Evolutionary conservation across 2,113 vertebrate genomes (phyloP), one percentile per base, ranked within the genome.

Genomic region (Phaethon lepturus): DNA sequence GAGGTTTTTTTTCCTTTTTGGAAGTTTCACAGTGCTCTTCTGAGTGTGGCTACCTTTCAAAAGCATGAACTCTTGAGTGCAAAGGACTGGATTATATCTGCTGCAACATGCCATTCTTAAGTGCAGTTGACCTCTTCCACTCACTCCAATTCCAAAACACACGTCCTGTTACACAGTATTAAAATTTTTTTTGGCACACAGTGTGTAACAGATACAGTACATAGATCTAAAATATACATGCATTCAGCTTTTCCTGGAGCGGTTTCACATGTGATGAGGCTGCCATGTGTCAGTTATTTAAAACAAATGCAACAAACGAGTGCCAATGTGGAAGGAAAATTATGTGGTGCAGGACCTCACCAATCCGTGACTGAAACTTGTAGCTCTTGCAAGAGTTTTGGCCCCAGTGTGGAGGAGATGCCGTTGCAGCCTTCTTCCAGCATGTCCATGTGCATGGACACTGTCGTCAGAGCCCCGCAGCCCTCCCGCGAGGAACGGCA

Each of bases 161-260:
- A 2, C 0, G 3, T 80, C 42, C 47, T 86, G 19, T 78, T 91
- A 62, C 13, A 31, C 17, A 71, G 35, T 28, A 59, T 42, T 84
- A 73, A 76, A 31, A 11, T 49, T 17, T 49, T 84, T 91, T 76
- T 89, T 92, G 50, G 82, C 72, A 80, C 22, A 29, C 1, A 50
- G 8, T 26, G 10, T 56, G 7, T 86, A 92, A 71, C 23, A 92
- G 68, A 63, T 86, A 71, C 1, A 10, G 20, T 23, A 63, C 20
- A 45, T 5, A 60, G 47, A 73, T 75, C 10, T 18, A 53, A 75
- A n/a, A 52, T 14, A 13, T 4, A 49, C 28, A 19, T 0, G 3
- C 44, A 44, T 60, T 84, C 52, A 80, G 22, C 56, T 94, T 49
- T 82, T 90, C 50, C 83, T 95, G 69, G 56, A 87, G 83, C 72